A percentile compares a stretch with the other conserved stretches of the same genome.
phyloP scores from a whole-genome alignment of 2,113 vertebrate genomes.

The Mionectes macconnelli region DNA sequence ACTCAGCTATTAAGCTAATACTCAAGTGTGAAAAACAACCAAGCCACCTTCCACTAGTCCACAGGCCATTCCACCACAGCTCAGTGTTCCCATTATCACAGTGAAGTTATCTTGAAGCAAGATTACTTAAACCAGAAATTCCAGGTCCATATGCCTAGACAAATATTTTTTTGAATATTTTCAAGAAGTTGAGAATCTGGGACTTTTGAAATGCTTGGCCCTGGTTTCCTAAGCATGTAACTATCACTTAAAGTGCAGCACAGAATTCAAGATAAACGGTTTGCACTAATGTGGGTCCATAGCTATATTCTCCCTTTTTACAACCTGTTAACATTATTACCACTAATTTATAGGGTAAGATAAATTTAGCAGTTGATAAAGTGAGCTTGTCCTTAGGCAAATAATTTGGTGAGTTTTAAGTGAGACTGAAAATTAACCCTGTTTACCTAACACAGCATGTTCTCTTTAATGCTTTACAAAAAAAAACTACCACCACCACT shows the following conservation, averaged over 20 bases:
- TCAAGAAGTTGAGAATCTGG: not conserved
- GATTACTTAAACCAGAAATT: not conserved
- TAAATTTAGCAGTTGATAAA: conserved; percentile 34
- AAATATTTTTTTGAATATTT: not conserved
- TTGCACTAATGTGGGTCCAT: not conserved
- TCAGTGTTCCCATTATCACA: not conserved
- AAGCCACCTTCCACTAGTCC: not conserved
- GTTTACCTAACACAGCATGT: conserved; percentile 28
- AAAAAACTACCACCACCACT: conserved; percentile 17
- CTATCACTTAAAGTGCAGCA: not conserved
- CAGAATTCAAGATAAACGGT: not conserved
- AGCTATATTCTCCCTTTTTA: not conserved
- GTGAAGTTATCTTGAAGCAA: not conserved
- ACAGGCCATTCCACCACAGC: not conserved
- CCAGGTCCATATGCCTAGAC: not conserved
- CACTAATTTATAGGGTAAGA: conserved; percentile 31
- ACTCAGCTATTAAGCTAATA: not conserved
- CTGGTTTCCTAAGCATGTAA: not conserved
- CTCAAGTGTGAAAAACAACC: not conserved
- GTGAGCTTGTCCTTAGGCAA: conserved; percentile 41
- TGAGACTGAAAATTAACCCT: conserved; percentile 44
- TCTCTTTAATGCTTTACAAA: conserved; percentile 21
- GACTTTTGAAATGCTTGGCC: not conserved
- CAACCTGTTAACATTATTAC: not conserved
- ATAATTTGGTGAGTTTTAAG: conserved; percentile 33